These are phyloP conservation scores for Strongylocentrotus purpuratus DNA, from an alignment of 35 echinoderm and acorn worm genomes.

Conservation along the genomic window DNA sequence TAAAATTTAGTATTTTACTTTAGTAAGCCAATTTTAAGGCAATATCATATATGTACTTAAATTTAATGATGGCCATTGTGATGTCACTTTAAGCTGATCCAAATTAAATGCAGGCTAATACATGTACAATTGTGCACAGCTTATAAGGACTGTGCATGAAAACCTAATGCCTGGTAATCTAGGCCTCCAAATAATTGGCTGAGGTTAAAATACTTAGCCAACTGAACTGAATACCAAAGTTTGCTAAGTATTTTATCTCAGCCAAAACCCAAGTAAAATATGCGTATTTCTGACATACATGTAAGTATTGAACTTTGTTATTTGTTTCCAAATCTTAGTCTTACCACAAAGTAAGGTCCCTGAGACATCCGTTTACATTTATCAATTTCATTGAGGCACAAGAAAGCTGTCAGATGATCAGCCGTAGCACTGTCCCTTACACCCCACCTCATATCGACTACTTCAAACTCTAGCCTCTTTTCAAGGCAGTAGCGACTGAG, in stretches of 20 bases:
- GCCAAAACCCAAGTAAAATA: no score
- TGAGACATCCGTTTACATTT: constrained; percentile 75
- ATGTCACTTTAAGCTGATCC: no score
- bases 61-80: no score
- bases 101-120: no score
- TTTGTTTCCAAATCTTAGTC: constrained; percentile 36
- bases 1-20: no score
- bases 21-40: no score
- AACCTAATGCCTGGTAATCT: no score
- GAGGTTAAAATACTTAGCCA: background rate
- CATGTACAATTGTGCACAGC: no score
- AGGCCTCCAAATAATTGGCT: background rate
- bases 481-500: constrained; percentile 71
- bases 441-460: constrained; percentile 90
- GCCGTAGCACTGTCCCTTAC: constrained; percentile 75
- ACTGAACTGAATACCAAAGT: background rate
- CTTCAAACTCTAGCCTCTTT: constrained; percentile 82
- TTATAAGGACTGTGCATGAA: no score
- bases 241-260: no score
- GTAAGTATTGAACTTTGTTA: background rate
- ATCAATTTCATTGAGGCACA: constrained; percentile 82
- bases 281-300: background rate
- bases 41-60: no score
- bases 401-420: constrained; percentile 78
- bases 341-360: constrained; percentile 87